Evolutionary conservation across 1,140 invertebrate species (phyloP).

Genomic region (Trachymyrmex septentrionalis): DNA sequence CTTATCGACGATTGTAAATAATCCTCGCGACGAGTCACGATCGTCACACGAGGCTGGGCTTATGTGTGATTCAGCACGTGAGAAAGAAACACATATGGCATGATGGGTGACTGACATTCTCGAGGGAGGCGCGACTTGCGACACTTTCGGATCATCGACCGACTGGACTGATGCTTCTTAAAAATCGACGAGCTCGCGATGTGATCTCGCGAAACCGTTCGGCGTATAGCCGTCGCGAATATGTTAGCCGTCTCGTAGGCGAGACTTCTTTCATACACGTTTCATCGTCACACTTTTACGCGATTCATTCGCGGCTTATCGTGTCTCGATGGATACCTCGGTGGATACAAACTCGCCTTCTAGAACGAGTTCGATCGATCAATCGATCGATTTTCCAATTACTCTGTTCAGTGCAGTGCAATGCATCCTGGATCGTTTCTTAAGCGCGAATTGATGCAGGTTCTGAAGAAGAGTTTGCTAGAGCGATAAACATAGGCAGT

Average conservation of each 20-base stretch:
- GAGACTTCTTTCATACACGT: conserved; percentile 53
- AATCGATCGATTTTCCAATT: conserved; percentile 40
- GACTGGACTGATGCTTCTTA: conserved; percentile 38
- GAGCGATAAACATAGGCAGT: conserved; percentile 51
- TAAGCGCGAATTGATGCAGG: conserved; percentile 27
- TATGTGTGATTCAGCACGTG: conserved; percentile 44
- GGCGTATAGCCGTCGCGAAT: conserved; percentile 46
- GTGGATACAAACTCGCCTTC: conserved; percentile 34
- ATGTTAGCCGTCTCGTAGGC: conserved; percentile 40
- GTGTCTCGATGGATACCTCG: conserved; percentile 1
- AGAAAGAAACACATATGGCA: conserved; percentile 45
- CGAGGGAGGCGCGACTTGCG: conserved; percentile 38
- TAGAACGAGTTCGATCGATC: conserved; percentile 53
- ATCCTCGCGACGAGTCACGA: conserved; percentile 43
- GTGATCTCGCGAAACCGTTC: conserved; percentile 36
- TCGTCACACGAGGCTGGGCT: conserved; percentile 29
- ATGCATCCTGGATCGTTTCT: conserved; percentile 41
- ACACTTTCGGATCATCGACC: conserved; percentile 64
- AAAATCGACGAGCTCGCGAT: conserved; percentile 44
- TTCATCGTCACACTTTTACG: conserved; percentile 34
- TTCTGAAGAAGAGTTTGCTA: conserved; percentile 33
- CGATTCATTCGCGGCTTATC: conserved; percentile 58
- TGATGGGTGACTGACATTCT: conserved; percentile 52
- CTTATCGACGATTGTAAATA: conserved; percentile 35
- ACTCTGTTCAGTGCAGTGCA: background rate